Conservation (phyloP, 35 echinoderm and acorn worm species). For the Hemicentrotus pulcherrimus region DNA sequence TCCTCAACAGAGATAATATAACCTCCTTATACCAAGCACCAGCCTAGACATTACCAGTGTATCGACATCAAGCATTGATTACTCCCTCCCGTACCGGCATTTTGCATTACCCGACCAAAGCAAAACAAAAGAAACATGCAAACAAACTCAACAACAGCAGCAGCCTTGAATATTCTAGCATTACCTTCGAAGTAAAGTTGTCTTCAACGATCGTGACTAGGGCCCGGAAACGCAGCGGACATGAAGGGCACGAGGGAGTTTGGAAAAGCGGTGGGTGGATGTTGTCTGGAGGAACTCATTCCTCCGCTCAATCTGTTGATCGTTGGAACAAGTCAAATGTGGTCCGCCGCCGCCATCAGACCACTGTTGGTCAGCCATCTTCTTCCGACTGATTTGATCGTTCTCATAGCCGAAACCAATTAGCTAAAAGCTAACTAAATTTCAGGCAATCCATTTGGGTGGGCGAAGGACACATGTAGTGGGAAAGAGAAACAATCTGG, state of each 20-base stretch:
- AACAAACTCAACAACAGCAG: not conserved
- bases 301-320: not conserved
- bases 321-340: not conserved
- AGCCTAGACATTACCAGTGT: not conserved
- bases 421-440: conserved; percentile 13
- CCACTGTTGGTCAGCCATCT: not conserved
- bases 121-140: not conserved
- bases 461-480: not conserved
- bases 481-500: not conserved
- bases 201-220: not conserved
- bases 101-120: not conserved
- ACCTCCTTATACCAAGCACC: not conserved
- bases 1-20: no score
- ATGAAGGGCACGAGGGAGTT: not conserved
- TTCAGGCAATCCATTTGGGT: conserved; percentile 1
- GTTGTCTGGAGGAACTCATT: not conserved
- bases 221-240: not conserved
- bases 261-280: not conserved
- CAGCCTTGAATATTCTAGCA: not conserved
- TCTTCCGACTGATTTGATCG: not conserved
- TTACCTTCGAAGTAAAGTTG: not conserved
- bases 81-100: not conserved
- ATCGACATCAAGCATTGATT: not conserved
- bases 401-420: not conserved
- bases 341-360: not conserved